Percentiles rank a stretch among this genome's conserved stretches.
These are phyloP conservation scores for Actias luna DNA, from an alignment of 2,888 invertebrate species.

Conservation along the genomic window DNA sequence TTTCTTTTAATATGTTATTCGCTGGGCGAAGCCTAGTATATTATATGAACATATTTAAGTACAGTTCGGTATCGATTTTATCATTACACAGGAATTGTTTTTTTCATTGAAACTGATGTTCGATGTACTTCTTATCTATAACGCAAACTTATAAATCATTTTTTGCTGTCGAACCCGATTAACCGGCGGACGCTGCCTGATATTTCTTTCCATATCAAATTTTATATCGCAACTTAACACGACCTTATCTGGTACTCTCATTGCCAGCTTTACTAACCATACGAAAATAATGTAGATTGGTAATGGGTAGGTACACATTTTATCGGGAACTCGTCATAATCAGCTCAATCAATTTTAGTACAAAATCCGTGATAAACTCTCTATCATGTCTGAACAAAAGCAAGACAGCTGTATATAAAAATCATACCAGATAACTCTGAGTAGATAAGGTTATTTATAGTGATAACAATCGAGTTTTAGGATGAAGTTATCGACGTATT, in stretches of 20 bases:
- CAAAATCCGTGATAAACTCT: constrained; percentile 59
- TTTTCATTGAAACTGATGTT: constrained; percentile 19
- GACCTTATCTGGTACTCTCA: constrained; percentile 51
- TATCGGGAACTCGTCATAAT: constrained; percentile 53
- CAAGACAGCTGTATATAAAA: constrained; percentile 55
- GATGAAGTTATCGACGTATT: constrained; percentile 44
- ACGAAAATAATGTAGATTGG: constrained; percentile 54
- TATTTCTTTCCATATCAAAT: constrained; percentile 35
- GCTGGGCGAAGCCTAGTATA: too few species aligned
- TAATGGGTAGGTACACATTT: constrained; percentile 28
- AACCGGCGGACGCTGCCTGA: constrained; percentile 41
- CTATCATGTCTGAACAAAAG: constrained; percentile 51
- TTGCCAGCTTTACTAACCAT: constrained; percentile 55
- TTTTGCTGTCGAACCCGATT: constrained; percentile 39
- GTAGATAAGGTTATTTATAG: constrained; percentile 41
- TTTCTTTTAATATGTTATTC: too few species aligned
- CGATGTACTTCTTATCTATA: constrained; percentile 23
- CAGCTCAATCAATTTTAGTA: constrained; percentile 66
- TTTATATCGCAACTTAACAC: constrained; percentile 43
- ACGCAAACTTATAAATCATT: constrained; percentile 40
- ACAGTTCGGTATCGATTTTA: background rate
- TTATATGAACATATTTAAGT: background rate
- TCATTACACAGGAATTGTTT: constrained; percentile 9
- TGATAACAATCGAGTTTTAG: constrained; percentile 48
- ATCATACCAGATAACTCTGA: constrained; percentile 46